Base-by-base conservation (phyloP, 2,888 invertebrate genomes). In the Alcis repandata region DNA sequence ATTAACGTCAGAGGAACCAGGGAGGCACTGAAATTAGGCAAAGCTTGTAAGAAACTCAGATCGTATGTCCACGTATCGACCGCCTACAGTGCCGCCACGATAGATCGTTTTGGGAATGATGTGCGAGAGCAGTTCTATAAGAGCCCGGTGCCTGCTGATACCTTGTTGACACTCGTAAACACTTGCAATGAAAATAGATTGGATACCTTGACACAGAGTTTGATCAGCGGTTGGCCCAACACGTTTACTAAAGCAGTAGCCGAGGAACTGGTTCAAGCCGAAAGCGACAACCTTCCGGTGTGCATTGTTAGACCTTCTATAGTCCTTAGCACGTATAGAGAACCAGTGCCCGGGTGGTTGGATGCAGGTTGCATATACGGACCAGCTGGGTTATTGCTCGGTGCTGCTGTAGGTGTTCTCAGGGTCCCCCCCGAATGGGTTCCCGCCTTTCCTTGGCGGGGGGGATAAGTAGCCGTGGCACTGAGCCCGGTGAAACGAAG, bases 11-110 rank as follows among this genome's bases (percentile, higher is more conserved):
- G 43, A n/a, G n/a, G n/a, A n/a, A n/a, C n/a, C n/a, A n/a, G n/a
- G n/a, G n/a, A n/a, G n/a, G n/a, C n/a, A n/a, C n/a, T n/a, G n/a
- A n/a, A n/a, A n/a, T n/a, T n/a, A n/a, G n/a, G n/a, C n/a, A n/a
- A n/a, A n/a, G n/a, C n/a, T n/a, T n/a, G n/a, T n/a, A n/a, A n/a
- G n/a, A n/a, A n/a, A n/a, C n/a, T n/a, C n/a, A n/a, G n/a, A 43
- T 45, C 45, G 10, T 45, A n/a, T 20, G 45, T 45, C 20, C 11
- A 20, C 20, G 45, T 45, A 45, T 45, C 45, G 20, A 45, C 45
- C 11, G 20, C 45, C 1, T 45, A 20, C 10, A 20, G 45, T 11
- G 11, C 10, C 20, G 20, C 20, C 11, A 45, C 45, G 20, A 4
- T 3, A 2, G 45, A 45, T 11, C 45, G 11, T 0, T 10, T 6